Percentiles rank a stretch among this genome's conserved stretches.
phyloP scores from a whole-genome alignment of 2,113 vertebrate genomes.

The Petromus typicus region DNA sequence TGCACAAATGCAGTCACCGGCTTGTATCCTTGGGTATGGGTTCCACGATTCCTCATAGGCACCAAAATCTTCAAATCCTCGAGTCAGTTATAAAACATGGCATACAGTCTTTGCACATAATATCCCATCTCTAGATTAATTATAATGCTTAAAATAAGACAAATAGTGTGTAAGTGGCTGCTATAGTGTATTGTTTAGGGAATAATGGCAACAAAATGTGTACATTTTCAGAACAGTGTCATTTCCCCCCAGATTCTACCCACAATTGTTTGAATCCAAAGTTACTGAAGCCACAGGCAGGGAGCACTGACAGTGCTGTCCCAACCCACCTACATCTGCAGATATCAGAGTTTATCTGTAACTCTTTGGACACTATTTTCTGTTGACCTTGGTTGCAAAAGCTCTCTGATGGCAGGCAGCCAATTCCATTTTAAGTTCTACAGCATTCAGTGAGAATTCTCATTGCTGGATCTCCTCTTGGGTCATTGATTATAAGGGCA shows the following conservation, averaged over 20 bases:
- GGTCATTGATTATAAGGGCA: conserved; percentile 46
- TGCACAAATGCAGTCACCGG: neutral
- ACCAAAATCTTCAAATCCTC: neutral
- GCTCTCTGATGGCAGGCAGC: neutral
- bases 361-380: conserved; percentile 36
- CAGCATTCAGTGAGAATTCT: conserved; percentile 28
- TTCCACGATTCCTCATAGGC: neutral
- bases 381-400: conserved; percentile 40
- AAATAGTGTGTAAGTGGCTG: neutral
- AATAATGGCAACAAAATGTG: neutral
- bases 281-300: neutral
- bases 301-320: neutral
- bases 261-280: neutral
- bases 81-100: neutral
- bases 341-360: neutral
- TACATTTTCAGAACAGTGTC: neutral
- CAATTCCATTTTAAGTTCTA: conserved; percentile 15
- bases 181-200: neutral
- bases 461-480: conserved; percentile 8
- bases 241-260: neutral
- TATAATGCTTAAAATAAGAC: neutral
- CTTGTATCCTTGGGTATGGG: neutral
- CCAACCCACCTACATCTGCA: neutral
- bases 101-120: neutral
- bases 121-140: neutral